Conservation (phyloP, 2,797 vertebrate species). For the Luscinia luscinia region DNA sequence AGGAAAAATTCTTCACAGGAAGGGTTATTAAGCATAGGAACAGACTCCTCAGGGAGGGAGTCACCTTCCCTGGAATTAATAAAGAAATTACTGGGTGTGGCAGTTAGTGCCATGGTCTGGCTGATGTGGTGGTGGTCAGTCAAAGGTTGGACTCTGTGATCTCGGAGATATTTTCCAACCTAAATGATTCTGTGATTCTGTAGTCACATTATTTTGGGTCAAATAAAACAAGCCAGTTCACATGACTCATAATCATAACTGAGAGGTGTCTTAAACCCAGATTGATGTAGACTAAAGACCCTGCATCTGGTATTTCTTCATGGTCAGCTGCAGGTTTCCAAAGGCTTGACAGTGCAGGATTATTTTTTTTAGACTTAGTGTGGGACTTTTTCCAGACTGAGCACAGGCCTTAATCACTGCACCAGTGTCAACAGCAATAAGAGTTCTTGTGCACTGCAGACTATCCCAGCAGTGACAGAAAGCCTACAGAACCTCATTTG, state of each 20-base stretch:
- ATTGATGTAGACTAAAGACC: neutral
- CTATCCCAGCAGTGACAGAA: neutral
- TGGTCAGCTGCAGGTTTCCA: neutral
- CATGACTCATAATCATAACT: neutral
- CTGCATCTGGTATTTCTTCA: neutral
- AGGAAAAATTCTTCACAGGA: neutral
- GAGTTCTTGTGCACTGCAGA: neutral
- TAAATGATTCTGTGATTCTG: neutral
- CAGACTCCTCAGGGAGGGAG: rapidly evolving
- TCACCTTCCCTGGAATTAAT: neutral
- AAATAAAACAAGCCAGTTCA: neutral
- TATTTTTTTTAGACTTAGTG: neutral
- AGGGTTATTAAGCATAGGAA: neutral
- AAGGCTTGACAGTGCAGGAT: neutral
- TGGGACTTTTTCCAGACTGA: neutral
- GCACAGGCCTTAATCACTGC: neutral
- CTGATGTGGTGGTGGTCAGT: neutral
- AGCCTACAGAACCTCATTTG: neutral
- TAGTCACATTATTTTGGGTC: neutral
- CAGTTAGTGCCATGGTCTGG: neutral
- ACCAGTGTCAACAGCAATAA: neutral
- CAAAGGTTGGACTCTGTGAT: neutral
- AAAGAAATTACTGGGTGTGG: neutral
- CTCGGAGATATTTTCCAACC: neutral
- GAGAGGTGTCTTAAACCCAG: neutral